Evolutionary conservation across 2,797 vertebrate species (phyloP).

Genomic region (Numenius phaeopus): DNA sequence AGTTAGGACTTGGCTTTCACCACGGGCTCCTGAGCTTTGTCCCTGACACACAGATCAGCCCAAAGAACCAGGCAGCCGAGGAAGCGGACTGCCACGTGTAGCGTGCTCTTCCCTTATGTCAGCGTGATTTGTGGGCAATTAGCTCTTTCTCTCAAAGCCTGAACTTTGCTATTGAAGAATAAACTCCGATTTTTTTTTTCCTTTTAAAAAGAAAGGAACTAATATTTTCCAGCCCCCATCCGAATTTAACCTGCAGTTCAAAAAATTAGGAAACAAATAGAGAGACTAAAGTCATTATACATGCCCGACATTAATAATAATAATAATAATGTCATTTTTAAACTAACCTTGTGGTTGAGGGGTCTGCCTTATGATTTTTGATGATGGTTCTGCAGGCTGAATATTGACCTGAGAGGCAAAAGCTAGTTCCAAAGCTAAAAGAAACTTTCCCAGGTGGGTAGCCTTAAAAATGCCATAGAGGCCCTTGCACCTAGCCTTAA

Average conservation of each 20-base stretch:
- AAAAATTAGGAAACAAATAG: background rate
- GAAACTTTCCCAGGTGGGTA: background rate
- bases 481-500: background rate
- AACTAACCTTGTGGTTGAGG: background rate
- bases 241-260: background rate
- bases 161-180: background rate
- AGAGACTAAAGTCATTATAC: background rate
- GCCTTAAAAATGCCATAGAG: background rate
- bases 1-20: background rate
- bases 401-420: background rate
- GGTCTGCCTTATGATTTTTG: background rate
- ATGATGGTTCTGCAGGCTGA: background rate
- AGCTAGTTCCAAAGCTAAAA: background rate
- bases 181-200: background rate
- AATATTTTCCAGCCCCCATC: background rate
- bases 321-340: background rate
- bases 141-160: background rate
- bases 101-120: background rate
- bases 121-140: background rate
- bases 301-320: background rate
- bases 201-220: background rate
- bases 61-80: background rate
- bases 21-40: background rate
- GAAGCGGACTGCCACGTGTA: background rate
- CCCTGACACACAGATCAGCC: background rate